Conservation (phyloP, 2,888 invertebrate species). For the Tenthredo livida region DNA sequence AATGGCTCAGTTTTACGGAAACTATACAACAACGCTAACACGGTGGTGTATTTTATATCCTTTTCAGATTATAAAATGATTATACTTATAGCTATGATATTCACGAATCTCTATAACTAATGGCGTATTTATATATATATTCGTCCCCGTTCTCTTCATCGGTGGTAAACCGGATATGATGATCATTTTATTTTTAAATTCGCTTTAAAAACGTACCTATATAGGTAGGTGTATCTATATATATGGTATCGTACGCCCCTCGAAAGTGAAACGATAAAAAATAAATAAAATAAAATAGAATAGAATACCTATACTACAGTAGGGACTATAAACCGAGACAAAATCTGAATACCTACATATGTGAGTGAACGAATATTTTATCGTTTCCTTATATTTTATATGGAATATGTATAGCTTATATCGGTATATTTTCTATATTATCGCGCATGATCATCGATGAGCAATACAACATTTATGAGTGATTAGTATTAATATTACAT, state of each 20-base stretch:
- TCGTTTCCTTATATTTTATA: too few relatives aligned
- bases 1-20: not conserved
- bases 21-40: not conserved
- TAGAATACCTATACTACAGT: too few relatives aligned
- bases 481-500: too few relatives aligned
- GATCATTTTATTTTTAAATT: constrained; percentile 40
- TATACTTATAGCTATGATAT: not conserved
- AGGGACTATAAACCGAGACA: not conserved
- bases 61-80: not conserved
- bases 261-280: constrained; percentile 20
- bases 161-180: constrained; percentile 30
- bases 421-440: too few relatives aligned
- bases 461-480: too few relatives aligned
- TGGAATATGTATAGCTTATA: too few relatives aligned
- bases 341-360: not conserved
- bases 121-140: not conserved
- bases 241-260: not conserved
- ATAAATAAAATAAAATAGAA: not conserved
- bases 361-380: too few relatives aligned
- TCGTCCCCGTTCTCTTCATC: not conserved
- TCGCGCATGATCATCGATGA: too few relatives aligned
- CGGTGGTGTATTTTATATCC: not conserved
- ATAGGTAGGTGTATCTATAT: not conserved
- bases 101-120: not conserved
- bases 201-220: not conserved